Evolutionary conservation across 2,113 vertebrate genomes (phyloP).

Genomic region (Laticauda laticaudata): DNA sequence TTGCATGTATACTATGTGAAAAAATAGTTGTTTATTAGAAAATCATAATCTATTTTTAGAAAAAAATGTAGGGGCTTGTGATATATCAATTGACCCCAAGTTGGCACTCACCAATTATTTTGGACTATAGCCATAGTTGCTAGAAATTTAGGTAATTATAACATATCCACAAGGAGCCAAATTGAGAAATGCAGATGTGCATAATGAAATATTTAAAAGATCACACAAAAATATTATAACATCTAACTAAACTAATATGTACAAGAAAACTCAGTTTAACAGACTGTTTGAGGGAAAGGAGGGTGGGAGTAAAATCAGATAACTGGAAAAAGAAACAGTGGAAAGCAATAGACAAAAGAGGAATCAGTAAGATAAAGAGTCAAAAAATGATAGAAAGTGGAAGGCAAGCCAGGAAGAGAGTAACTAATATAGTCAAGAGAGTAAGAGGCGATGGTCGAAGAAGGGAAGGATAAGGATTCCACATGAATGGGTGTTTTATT

Average conservation of each 20-base stretch:
- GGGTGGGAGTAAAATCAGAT: no score
- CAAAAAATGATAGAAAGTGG: no score
- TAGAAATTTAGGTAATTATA: background rate
- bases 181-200: background rate
- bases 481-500: no score
- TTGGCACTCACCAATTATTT: background rate
- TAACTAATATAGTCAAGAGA: no score
- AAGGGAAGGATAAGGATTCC: no score
- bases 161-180: background rate
- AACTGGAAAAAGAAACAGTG: no score
- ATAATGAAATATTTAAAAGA: background rate
- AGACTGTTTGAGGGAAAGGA: background rate
- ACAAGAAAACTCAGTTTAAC: background rate
- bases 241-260: background rate
- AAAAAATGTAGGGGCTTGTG: background rate
- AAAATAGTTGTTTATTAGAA: background rate
- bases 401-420: no score
- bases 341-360: no score
- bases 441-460: no score
- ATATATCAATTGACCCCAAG: background rate
- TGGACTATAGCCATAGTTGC: background rate
- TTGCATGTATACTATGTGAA: no score
- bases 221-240: background rate
- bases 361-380: no score
- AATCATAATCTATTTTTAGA: background rate